Conservation (phyloP, 2,113 vertebrate species). For the Nyctibius bracteatus region DNA sequence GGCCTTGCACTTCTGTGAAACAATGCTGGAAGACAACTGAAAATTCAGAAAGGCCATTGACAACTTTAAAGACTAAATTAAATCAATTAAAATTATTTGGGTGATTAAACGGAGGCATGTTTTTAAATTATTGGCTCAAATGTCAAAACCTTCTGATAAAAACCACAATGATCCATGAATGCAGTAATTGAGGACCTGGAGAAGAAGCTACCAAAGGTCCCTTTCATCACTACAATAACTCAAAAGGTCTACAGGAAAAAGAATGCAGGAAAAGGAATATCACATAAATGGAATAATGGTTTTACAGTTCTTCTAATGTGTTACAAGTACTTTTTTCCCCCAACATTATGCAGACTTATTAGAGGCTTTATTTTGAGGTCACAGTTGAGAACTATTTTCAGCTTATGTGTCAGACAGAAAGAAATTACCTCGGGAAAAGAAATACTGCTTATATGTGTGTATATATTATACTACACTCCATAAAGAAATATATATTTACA, state of each 20-base stretch:
- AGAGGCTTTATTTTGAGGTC: background rate
- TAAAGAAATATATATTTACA: background rate
- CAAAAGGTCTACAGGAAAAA: background rate
- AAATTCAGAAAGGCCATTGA: background rate
- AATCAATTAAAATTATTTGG: background rate
- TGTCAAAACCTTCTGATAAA: background rate
- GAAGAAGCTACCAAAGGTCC: background rate
- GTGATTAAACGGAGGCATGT: background rate
- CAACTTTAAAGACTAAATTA: background rate
- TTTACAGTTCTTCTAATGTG: background rate
- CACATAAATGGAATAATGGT: background rate
- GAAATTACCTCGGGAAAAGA: background rate
- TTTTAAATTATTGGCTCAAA: background rate
- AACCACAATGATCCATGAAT: background rate
- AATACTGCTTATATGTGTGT: background rate
- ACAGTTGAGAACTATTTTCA: background rate
- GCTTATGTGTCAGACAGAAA: background rate
- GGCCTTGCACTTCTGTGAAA: background rate
- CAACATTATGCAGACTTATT: background rate
- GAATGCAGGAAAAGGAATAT: background rate
- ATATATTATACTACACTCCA: background rate
- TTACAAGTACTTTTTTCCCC: background rate
- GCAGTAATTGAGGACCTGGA: background rate
- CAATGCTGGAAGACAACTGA: background rate
- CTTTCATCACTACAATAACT: background rate